These are phyloP conservation scores for Drosophila hydei DNA, from an alignment of 1,140 invertebrate genomes.

Conservation along the genomic window DNA sequence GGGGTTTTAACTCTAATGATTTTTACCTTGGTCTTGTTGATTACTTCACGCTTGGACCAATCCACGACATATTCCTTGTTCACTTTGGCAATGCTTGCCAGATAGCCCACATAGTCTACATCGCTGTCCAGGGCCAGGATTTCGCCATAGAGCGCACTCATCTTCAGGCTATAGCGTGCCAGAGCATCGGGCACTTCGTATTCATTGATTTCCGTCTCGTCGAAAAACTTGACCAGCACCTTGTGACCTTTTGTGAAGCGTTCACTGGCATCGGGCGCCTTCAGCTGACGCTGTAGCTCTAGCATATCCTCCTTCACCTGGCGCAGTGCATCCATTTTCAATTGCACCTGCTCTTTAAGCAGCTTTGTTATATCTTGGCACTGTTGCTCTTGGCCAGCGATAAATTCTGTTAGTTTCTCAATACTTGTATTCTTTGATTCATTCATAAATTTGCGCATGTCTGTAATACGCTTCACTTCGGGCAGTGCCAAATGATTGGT, in stretches of 20 bases:
- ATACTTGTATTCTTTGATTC: conserved; percentile 35
- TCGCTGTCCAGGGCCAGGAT: conserved; percentile 51
- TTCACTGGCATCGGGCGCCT: background rate
- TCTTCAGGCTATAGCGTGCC: conserved; percentile 40
- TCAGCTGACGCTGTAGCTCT: conserved; percentile 30
- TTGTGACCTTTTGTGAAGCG: background rate
- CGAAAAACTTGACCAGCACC: conserved; percentile 35
- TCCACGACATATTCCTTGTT: conserved; percentile 38
- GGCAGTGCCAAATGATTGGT: conserved; percentile 24
- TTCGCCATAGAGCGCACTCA: conserved; percentile 38
- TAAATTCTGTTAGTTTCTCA: conserved; percentile 10
- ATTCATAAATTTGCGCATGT: conserved; percentile 33
- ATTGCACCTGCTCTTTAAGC: conserved; percentile 16
- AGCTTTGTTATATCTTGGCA: conserved; percentile 24
- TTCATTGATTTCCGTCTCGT: conserved; percentile 44
- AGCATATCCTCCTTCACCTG: conserved; percentile 49
- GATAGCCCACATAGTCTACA: conserved; percentile 41
- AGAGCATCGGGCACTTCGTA: conserved; percentile 32
- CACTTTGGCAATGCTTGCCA: conserved; percentile 32
- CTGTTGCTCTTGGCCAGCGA: conserved; percentile 28
- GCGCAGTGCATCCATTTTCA: conserved; percentile 22
- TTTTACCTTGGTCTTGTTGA: background rate
- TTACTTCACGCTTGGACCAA: conserved; percentile 11
- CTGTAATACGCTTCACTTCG: conserved; percentile 30
- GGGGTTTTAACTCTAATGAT: background rate